A percentile compares a stretch with the other conserved stretches of the same genome.
Evolutionary conservation across 1,140 invertebrate genomes (phyloP).

Genomic region (Littorina saxatilis): DNA sequence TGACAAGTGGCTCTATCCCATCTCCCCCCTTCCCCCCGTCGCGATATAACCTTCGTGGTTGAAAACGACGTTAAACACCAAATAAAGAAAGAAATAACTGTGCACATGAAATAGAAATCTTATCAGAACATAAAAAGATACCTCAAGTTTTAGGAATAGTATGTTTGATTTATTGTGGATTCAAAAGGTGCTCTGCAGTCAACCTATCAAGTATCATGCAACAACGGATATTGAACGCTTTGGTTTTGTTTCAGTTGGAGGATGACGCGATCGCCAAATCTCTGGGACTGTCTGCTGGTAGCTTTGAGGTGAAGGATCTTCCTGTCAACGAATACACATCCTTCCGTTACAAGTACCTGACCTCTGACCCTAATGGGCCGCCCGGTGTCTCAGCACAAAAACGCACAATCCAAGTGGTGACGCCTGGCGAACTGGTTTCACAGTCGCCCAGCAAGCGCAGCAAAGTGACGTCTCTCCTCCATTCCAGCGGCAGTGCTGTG

Average conservation of each 20-base stretch:
- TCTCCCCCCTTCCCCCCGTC: no score
- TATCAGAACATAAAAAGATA: no score
- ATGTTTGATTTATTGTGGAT: no score
- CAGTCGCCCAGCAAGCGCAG: slow-evolving; percentile 34
- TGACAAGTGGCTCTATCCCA: no score
- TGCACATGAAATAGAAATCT: no score
- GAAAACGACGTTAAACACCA: no score
- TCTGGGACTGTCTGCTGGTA: slow-evolving; percentile 57
- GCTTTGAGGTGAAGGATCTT: slow-evolving; percentile 58
- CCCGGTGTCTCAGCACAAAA: slow-evolving; percentile 23
- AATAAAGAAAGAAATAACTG: no score
- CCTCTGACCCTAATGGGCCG: slow-evolving; percentile 44
- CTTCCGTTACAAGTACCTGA: slow-evolving; percentile 59
- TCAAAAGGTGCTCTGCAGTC: no score
- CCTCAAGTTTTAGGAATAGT: no score
- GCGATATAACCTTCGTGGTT: no score
- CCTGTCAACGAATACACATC: slow-evolving; percentile 49
- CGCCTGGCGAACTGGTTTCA: slow-evolving; percentile 51
- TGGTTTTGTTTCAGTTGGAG: slow-evolving; percentile 63
- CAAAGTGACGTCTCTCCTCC: slow-evolving; percentile 36
- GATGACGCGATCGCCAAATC: slow-evolving; percentile 53
- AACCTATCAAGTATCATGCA: no score
- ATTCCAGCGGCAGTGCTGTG: not conserved
- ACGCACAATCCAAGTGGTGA: slow-evolving; percentile 57
- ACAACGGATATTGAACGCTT: no score